Percentiles rank a stretch among this genome's conserved stretches.
Evolutionary conservation across 2,113 vertebrate species (phyloP).

Genomic region (Nothobranchius kuhntae): DNA sequence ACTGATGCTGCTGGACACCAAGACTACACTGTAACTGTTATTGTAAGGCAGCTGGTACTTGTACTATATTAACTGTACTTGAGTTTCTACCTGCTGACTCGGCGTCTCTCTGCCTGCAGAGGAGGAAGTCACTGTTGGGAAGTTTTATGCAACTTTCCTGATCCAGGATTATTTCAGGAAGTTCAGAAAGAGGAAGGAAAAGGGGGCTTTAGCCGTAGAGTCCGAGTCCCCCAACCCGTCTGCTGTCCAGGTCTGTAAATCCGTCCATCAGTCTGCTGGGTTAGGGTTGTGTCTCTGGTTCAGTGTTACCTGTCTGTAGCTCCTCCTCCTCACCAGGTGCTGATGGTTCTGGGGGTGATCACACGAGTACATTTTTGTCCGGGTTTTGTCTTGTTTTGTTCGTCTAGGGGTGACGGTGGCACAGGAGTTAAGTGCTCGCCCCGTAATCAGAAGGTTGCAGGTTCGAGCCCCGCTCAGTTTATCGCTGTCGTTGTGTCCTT

Average conservation of each 20-base stretch:
- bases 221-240: conserved; percentile 67
- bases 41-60: neutral
- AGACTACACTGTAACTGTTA: neutral
- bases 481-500: too few species aligned
- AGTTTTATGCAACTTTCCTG: conserved; percentile 97
- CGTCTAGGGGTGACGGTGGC: too few species aligned
- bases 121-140: conserved; percentile 95
- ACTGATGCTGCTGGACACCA: neutral
- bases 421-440: too few species aligned
- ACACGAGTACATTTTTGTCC: too few species aligned
- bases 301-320: too few species aligned
- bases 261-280: neutral
- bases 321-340: too few species aligned
- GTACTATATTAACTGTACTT: neutral
- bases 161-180: conserved; percentile 99
- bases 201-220: conserved; percentile 69
- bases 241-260: conserved; percentile 67
- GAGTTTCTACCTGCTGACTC: too few species aligned
- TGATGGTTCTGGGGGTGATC: too few species aligned
- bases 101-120: conserved; percentile 72
- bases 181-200: conserved; percentile 94
- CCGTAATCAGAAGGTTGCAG: too few species aligned
- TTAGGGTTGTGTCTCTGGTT: neutral
- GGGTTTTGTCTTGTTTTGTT: too few species aligned
- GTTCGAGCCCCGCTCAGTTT: too few species aligned